Base-by-base conservation (phyloP, 2,113 vertebrate species). In the Rhea americana region DNA sequence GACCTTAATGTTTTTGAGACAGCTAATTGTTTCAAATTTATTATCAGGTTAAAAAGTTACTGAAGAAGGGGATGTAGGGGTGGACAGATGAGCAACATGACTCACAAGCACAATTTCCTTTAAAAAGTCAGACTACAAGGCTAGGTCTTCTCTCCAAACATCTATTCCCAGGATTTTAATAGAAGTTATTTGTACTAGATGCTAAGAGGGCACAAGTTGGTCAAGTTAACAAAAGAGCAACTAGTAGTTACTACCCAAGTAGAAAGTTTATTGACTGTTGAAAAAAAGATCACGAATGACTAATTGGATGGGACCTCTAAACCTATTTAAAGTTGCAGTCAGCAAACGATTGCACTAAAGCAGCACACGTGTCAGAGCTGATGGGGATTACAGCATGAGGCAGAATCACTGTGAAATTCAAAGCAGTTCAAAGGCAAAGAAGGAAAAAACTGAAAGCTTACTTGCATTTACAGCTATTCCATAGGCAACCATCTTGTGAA, bases 401-500 rank as follows among this genome's bases (percentile, higher is more conserved):
- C 77, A 94, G 74, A 90, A 90, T 77, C 62, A 71, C 50, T 84
- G 84, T 89, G 83, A 89, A 91, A 90, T 80, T 85, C 67, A 66
- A 76, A 87, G 85, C 59, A 87, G 58, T 93, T 93, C 74, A 90
- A 87, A 85, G 47, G 63, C 43, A 95, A 93, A 87, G n/a, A 63
- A 82, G 73, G 28, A 72, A 26, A 67, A 82, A 81, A 20, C 51
- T 93, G 55, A 91, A 68, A 74, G 66, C 97, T 97, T 98, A 98
- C 98, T 96, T 96, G 98, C 94, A 91, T 97, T 97, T 91, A 98
- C 58, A 22, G 96, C 96, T 93, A 98, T 97, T 90, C 97, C 98
- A 82, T 97, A 98, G 93, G 98, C 98, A 37, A 98, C 93, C 47
- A 97, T 96, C 93, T 97, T 98, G 96, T 98, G 98, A 96, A 98